These are phyloP conservation scores for Anodontia alba DNA, from an alignment of 2,888 invertebrate genomes.

Conservation along the genomic window DNA sequence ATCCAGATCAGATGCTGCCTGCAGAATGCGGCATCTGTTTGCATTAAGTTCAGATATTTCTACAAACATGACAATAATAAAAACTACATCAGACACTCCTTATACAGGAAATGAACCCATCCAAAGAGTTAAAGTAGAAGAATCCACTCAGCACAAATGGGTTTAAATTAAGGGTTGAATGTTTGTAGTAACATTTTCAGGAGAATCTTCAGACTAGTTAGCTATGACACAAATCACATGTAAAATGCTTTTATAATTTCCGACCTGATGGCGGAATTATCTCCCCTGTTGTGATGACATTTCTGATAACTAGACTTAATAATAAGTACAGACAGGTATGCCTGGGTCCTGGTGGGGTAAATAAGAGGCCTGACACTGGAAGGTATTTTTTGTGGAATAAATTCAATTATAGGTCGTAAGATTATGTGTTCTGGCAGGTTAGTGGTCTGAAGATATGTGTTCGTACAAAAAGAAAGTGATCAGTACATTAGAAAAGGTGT, in stretches of 20 bases:
- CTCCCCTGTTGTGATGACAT: constrained; percentile 54
- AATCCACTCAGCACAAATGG: too few relatives aligned
- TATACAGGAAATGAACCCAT: too few relatives aligned
- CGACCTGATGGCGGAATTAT: neutral
- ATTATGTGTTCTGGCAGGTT: neutral
- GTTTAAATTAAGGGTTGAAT: too few relatives aligned
- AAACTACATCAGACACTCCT: too few relatives aligned
- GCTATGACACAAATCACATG: neutral
- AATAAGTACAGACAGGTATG: constrained; percentile 42
- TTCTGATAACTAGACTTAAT: constrained; percentile 27
- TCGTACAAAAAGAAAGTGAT: too few relatives aligned
- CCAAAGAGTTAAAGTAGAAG: too few relatives aligned
- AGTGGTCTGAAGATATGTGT: neutral
- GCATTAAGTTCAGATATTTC: too few relatives aligned
- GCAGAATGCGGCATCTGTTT: too few relatives aligned
- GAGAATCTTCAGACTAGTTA: neutral
- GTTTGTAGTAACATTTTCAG: too few relatives aligned
- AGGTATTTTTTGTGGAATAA: constrained; percentile 6
- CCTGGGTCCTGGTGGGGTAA: neutral
- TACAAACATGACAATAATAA: too few relatives aligned
- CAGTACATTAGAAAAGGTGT: too few relatives aligned
- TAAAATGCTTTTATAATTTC: neutral
- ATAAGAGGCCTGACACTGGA: neutral
- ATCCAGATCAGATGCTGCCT: too few relatives aligned
- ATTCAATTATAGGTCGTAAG: constrained; percentile 13